Base-by-base conservation (phyloP, 2,888 invertebrate genomes). In the Eueremaeus valkanovi region DNA sequence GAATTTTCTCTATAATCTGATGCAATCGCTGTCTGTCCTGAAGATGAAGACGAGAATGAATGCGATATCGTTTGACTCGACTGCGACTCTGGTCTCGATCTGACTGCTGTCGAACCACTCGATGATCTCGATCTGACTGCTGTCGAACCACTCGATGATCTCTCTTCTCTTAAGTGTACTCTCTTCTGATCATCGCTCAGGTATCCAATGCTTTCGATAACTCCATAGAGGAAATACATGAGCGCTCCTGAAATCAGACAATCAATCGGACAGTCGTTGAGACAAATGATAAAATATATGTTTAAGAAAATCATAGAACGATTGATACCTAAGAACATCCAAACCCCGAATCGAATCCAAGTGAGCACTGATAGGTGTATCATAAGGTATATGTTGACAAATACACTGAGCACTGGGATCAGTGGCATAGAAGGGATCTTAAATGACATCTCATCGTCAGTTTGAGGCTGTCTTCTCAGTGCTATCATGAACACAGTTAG, bases 341-440 rank as follows among this genome's bases (percentile, higher is more conserved):
- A 95, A 40, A 92, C 85, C 3, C 85, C 85, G 81, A 93, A 91
- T 79, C 92, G 85, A n/a, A 92, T 85, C 94, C 94, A 95, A 0
- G 94, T 94, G 78, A 87, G 85, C 0, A 83, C 80, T 18, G 76
- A 73, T 21, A 76, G 36, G 11, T 73, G 58, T 9, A 76, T 27
- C 76, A 76, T 76, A 0, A 76, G 68, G 36, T 74, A 76, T 18
- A 63, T 66, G 33, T 76, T 76, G 27, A 61, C 45, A 40, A 76
- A 36, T 2, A 76, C 42, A 36, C 73, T 74, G 21, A 76, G 61
- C 3, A 76, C 27, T 21, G 76, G 76, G n/a, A 76, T 63, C 9
- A 63, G 11, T 3, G 76, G 76, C 27, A 76, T 66, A 33, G 27
- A 40, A 8, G 76, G 76, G 40, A 74, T 68, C 33, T 75, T 31